Evolutionary conservation across 2,888 invertebrate species (phyloP).

Genomic region (Polydrusus tereticollis): DNA sequence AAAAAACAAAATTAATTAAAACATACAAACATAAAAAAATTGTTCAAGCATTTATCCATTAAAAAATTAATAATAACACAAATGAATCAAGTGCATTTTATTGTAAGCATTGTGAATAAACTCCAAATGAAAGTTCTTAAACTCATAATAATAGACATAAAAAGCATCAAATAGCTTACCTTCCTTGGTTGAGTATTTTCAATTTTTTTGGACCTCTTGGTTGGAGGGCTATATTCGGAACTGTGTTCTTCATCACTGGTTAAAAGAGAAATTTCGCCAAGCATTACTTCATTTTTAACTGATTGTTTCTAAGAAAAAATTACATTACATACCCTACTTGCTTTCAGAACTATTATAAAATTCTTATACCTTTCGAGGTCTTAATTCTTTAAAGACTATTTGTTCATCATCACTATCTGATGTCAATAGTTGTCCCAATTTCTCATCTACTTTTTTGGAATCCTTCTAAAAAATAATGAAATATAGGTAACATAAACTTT

Average conservation of each 20-base stretch:
- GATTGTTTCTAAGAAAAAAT: slow-evolving; percentile 10
- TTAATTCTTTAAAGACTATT: slow-evolving; percentile 16
- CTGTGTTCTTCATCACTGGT: slow-evolving; percentile 43
- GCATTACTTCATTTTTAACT: slow-evolving; percentile 1
- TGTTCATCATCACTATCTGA: slow-evolving; percentile 32
- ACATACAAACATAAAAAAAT: too few relatives aligned
- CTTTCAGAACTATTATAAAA: too few relatives aligned
- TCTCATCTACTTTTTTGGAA: too few relatives aligned
- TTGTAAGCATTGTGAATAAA: too few relatives aligned
- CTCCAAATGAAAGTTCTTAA: too few relatives aligned
- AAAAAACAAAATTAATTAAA: too few relatives aligned
- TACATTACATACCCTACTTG: too few relatives aligned
- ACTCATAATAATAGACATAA: too few relatives aligned
- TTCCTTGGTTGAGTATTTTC: slow-evolving; percentile 5
- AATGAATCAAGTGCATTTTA: too few relatives aligned
- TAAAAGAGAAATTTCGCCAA: slow-evolving; percentile 44
- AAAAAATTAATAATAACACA: too few relatives aligned
- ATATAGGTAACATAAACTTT: not conserved
- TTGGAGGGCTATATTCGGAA: not conserved
- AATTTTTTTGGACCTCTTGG: not conserved
- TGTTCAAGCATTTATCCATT: too few relatives aligned
- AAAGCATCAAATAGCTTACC: not conserved
- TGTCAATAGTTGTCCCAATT: not conserved
- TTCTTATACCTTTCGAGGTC: slow-evolving; percentile 19
- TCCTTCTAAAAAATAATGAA: too few relatives aligned